A percentile compares a stretch with the other conserved stretches of the same genome.
phyloP scores from a whole-genome alignment of 2,888 invertebrate genomes.

The Monopis laevigella region DNA sequence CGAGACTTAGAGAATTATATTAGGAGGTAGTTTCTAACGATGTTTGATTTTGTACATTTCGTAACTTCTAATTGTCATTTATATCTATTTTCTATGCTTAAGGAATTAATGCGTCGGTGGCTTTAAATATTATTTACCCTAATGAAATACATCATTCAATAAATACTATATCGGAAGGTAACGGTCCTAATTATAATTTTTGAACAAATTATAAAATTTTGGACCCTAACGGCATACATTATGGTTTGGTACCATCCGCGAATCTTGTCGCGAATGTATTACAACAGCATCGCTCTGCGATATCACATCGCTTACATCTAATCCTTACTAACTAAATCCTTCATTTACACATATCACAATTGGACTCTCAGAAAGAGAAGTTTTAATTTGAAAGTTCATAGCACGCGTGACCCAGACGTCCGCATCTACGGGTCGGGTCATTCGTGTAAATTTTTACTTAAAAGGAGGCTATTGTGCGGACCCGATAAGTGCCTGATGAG shows the following conservation, averaged over 20 bases:
- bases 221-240: conserved; percentile 61
- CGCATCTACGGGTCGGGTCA: conserved; percentile 58
- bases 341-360: conserved; percentile 67
- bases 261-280: conserved; percentile 20
- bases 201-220: conserved; percentile 67
- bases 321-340: conserved; percentile 48
- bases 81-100: conserved; percentile 65
- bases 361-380: conserved; percentile 52
- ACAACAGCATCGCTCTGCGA: conserved; percentile 62
- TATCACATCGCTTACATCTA: conserved; percentile 46
- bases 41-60: conserved; percentile 36
- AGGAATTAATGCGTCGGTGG: conserved; percentile 69
- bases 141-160: conserved; percentile 65
- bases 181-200: conserved; percentile 68
- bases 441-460: conserved; percentile 88
- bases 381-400: conserved; percentile 52
- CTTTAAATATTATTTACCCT: conserved; percentile 63
- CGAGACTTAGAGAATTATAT: conserved; percentile 56
- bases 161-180: conserved; percentile 68
- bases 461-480: conserved; percentile 86
- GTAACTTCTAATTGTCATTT: conserved; percentile 58
- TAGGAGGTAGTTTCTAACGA: conserved; percentile 62
- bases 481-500: conserved; percentile 87
- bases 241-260: neutral
- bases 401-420: conserved; percentile 31